phyloP scores from a whole-genome alignment of 2,113 vertebrate genomes.

The Archocentrus centrarchus region DNA sequence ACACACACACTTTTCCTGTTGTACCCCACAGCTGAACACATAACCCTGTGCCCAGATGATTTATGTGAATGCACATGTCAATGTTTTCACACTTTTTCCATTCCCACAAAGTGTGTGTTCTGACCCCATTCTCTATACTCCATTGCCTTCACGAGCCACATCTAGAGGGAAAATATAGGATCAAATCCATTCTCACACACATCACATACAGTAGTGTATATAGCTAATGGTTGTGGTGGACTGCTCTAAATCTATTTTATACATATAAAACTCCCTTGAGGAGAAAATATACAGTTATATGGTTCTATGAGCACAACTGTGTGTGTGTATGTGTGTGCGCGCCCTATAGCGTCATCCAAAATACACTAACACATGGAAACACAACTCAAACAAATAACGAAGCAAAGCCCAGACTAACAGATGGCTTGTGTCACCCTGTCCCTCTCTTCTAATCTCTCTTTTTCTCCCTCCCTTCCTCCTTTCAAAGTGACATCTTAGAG shows the following conservation, averaged over 20 bases:
- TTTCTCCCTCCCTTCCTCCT: constrained; percentile 32
- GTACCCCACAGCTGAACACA: constrained; percentile 68
- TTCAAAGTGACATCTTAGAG: constrained; percentile 64
- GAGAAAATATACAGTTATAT: constrained; percentile 15
- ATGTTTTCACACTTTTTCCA: constrained; percentile 66
- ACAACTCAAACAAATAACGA: constrained; percentile 56
- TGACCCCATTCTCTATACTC: constrained; percentile 56
- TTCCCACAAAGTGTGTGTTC: constrained; percentile 43
- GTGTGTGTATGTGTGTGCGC: background rate
- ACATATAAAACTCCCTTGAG: constrained; percentile 35
- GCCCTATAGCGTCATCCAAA: constrained; percentile 48
- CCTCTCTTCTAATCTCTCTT: constrained; percentile 49
- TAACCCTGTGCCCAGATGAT: constrained; percentile 66
- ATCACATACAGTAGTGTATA: constrained; percentile 20
- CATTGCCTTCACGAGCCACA: constrained; percentile 44
- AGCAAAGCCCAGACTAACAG: constrained; percentile 69
- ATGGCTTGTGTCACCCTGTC: constrained; percentile 69
- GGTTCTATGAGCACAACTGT: constrained; percentile 14
- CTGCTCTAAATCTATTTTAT: background rate
- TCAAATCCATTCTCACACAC: constrained; percentile 42
- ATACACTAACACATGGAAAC: constrained; percentile 50
- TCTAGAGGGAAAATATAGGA: constrained; percentile 33
- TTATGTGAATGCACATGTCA: constrained; percentile 67
- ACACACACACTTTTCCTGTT: background rate
- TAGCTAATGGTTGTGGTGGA: background rate